Evolutionary conservation across 2,113 vertebrate genomes (phyloP), one percentile per base, ranked within the genome.

Genomic region (Canis aureus): DNA sequence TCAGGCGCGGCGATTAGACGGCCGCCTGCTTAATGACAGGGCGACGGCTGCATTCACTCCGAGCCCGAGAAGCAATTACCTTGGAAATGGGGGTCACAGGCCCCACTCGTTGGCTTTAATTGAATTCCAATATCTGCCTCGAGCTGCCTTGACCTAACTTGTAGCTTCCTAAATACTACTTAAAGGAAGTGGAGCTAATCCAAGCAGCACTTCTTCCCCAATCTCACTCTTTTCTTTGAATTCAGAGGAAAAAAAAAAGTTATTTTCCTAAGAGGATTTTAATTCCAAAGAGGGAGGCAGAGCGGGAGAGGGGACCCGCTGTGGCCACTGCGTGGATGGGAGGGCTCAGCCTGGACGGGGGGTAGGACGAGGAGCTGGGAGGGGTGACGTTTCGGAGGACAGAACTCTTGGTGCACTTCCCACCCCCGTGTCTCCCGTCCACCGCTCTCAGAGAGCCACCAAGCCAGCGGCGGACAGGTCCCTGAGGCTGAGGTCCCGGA

Each of bases 91-190:
- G 98, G 99, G 99, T 98, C 98, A 98, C 88, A 96, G 99, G 99
- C 99, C 98, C 97, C 95, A 97, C 99, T 99, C 99, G 95, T 98
- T 98, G 99, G 98, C 99, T 98, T 99, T 99, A 99, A 99, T 98
- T 98, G 98, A 99, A 99, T 99, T 99, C 99, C 99, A 98, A 98
- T 98, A 99, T 99, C 99, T 98, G 98, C 98, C 98, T 99, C 93
- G 66, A 98, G 99, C 98, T 98, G 99, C 98, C 98, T 82, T 98
- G 98, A 99, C 99, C 98, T 97, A 93, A 82, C 97, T 97, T 87
- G 90, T 96, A 97, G 97, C 98, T 95, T 98, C 98, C 99, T 97
- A 98, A 98, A 98, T 64, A 93, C 93, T 51, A 84, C 98, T 96
- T 66, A 89, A 85, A 97, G 96, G 97, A 97, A 96, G 98, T 97